These are phyloP conservation scores for Cydia amplana DNA, from an alignment of 1,140 invertebrate species.

Conservation along the genomic window DNA sequence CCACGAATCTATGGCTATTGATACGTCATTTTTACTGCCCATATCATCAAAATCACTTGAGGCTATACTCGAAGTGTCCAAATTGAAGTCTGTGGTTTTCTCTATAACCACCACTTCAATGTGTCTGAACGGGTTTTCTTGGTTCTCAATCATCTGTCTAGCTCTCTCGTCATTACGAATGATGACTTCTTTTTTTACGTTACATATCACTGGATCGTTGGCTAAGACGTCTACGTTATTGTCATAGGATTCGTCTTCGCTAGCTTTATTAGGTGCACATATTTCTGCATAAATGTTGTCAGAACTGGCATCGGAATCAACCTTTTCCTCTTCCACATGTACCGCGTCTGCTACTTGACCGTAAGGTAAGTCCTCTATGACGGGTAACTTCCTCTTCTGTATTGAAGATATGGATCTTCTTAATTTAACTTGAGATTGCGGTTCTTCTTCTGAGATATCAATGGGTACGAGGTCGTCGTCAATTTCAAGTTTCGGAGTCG, in stretches of 20 bases:
- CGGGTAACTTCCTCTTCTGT: conserved; percentile 76
- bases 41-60: conserved; percentile 69
- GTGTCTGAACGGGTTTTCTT: conserved; percentile 76
- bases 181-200: conserved; percentile 74
- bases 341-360: conserved; percentile 78
- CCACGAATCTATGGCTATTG: conserved; percentile 70
- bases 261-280: conserved; percentile 72
- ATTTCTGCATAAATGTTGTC: conserved; percentile 83
- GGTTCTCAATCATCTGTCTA: conserved; percentile 65
- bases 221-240: conserved; percentile 68
- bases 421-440: conserved; percentile 65
- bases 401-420: conserved; percentile 77
- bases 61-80: conserved; percentile 68
- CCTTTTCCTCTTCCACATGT: conserved; percentile 64
- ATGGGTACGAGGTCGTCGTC: conserved; percentile 61
- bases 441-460: conserved; percentile 71
- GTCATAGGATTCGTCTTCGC: conserved; percentile 68
- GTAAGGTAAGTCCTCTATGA: conserved; percentile 79
- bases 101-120: conserved; percentile 79
- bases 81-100: conserved; percentile 70
- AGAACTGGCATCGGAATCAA: conserved; percentile 75
- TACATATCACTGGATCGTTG: conserved; percentile 72
- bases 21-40: conserved; percentile 68
- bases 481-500: conserved; percentile 69
- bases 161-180: conserved; percentile 71